phyloP scores from a whole-genome alignment of 2,113 vertebrate species.

The Chionodraco myersi region DNA sequence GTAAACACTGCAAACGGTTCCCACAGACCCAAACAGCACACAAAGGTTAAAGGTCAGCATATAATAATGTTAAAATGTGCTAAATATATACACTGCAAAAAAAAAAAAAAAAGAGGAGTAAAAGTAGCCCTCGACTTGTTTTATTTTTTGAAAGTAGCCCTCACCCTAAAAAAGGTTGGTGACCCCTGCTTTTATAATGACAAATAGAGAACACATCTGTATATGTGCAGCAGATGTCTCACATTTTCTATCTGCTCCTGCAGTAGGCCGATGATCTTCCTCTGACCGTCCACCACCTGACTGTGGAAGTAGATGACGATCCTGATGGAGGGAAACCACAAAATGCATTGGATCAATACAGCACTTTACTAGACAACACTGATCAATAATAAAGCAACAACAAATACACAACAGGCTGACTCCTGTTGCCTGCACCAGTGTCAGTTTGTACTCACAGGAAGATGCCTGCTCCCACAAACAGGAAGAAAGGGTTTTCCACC shows the following conservation, averaged over 20 bases:
- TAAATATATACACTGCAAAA: no score
- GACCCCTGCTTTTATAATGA: background rate
- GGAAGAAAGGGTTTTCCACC: conserved; percentile 88
- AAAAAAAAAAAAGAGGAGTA: no score
- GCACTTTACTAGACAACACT: background rate
- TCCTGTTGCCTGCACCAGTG: background rate
- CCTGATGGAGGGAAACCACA: conserved; percentile 73
- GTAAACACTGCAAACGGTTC: no score
- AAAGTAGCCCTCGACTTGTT: no score
- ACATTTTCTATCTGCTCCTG: conserved; percentile 93
- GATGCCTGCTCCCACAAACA: conserved; percentile 84
- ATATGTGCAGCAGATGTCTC: conserved; percentile 30
- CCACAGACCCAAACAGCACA: no score
- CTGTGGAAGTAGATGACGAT: conserved; percentile 91
- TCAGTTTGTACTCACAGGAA: conserved; percentile 87
- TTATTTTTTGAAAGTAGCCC: no score
- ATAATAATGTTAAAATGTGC: no score
- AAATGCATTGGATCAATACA: background rate
- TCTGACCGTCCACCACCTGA: conserved; percentile 91
- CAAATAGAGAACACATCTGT: background rate
- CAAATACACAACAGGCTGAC: background rate
- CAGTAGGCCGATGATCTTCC: conserved; percentile 88
- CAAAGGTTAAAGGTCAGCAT: no score
- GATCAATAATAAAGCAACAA: background rate
- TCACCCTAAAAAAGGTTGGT: no score